Conservation (phyloP, 2,797 vertebrate species). For the Avahi laniger region DNA sequence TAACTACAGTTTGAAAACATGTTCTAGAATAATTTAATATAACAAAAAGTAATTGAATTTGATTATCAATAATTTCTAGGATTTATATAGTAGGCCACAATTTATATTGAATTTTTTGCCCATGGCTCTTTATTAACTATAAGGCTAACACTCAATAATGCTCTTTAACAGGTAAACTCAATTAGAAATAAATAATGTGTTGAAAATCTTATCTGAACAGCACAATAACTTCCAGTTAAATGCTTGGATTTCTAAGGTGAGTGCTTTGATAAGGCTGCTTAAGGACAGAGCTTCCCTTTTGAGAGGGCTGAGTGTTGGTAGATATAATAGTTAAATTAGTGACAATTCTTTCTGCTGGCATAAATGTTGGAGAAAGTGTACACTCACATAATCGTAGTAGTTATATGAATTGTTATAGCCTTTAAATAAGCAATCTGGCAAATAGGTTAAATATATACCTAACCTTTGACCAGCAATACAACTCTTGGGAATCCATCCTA, state of each 20-base stretch:
- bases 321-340: not conserved
- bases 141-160: not conserved
- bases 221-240: not conserved
- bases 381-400: not conserved
- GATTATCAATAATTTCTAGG: not conserved
- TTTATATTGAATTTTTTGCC: not conserved
- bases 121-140: not conserved
- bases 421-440: not conserved
- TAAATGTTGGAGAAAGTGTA: not conserved
- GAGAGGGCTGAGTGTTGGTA: not conserved
- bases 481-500: not conserved
- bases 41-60: not conserved
- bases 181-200: not conserved
- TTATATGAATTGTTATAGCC: not conserved
- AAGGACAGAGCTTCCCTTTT: not conserved
- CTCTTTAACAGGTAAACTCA: not conserved
- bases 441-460: not conserved
- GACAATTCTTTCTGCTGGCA: not conserved
- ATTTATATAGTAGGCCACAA: not conserved
- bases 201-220: not conserved
- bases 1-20: not conserved
- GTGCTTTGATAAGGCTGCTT: not conserved
- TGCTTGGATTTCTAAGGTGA: not conserved
- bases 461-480: not conserved
- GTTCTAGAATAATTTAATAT: not conserved